phyloP scores from a whole-genome alignment of 2,113 vertebrate species.

The Amazona guildingii region DNA sequence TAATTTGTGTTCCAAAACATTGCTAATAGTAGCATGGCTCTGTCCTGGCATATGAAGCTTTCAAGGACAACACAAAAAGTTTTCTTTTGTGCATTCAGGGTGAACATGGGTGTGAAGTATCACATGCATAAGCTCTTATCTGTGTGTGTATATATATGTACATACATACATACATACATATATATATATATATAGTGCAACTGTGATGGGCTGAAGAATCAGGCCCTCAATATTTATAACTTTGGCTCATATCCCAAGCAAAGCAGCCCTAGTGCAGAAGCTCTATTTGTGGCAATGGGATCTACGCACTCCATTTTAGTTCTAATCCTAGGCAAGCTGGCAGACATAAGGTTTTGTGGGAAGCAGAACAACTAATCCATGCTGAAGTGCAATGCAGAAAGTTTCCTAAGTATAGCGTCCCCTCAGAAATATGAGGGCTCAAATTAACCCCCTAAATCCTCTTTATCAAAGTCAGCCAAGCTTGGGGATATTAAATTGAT shows the following conservation, averaged over 20 bases:
- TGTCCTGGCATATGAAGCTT: neutral
- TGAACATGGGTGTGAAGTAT: neutral
- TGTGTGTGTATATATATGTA: neutral
- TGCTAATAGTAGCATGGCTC: neutral
- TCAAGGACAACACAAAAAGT: neutral
- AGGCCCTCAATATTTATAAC: constrained; percentile 63
- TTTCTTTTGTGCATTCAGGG: neutral
- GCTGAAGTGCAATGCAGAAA: constrained; percentile 36
- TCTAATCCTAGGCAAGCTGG: constrained; percentile 65
- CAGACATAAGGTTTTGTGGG: constrained; percentile 66
- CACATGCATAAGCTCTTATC: neutral
- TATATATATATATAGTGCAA: neutral
- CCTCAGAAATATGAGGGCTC: constrained; percentile 57
- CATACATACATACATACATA: neutral
- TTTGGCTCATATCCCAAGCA: constrained; percentile 58
- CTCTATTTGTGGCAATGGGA: constrained; percentile 62
- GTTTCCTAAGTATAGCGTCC: constrained; percentile 48
- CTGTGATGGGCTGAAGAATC: constrained; percentile 34
- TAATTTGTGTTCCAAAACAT: neutral
- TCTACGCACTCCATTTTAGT: constrained; percentile 57
- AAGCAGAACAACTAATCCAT: constrained; percentile 68
- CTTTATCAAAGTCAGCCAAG: constrained; percentile 63
- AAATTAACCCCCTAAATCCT: constrained; percentile 64
- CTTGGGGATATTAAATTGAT: constrained; percentile 41
- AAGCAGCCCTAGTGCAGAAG: constrained; percentile 42